These are phyloP conservation scores for Brachycybe producta DNA, from an alignment of 2,888 invertebrate species.

Conservation along the genomic window DNA sequence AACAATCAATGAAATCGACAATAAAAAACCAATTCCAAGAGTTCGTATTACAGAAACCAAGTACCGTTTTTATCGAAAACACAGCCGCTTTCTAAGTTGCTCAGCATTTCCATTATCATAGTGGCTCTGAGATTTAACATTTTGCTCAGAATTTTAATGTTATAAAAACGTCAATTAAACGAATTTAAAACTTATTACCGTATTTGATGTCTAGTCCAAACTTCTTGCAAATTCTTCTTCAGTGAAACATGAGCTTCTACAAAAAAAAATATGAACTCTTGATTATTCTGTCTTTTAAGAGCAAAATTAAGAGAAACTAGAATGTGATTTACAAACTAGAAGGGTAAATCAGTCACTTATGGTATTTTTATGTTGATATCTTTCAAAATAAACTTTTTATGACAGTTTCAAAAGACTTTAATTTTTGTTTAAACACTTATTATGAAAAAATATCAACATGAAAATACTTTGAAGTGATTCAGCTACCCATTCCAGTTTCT, in stretches of 20 bases:
- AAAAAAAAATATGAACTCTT: neutral
- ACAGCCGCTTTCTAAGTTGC: slow-evolving; percentile 36
- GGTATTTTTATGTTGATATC: no score
- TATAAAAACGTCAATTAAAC: slow-evolving; percentile 43
- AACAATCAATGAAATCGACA: neutral
- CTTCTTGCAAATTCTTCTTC: slow-evolving; percentile 52
- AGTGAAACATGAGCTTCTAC: slow-evolving; percentile 43
- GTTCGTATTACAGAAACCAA: no score
- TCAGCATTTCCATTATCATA: slow-evolving; percentile 39
- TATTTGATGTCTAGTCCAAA: slow-evolving; percentile 58
- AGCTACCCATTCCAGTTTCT: no score
- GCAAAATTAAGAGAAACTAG: no score
- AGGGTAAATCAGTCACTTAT: no score
- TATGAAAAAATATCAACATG: no score
- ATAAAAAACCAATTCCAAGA: slow-evolving; percentile 8
- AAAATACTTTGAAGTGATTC: no score
- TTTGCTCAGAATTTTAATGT: slow-evolving; percentile 24
- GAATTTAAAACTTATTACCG: slow-evolving; percentile 51
- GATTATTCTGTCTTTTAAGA: no score
- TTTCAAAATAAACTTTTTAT: no score
- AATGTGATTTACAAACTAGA: no score
- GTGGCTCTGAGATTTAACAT: slow-evolving; percentile 32
- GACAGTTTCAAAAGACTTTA: no score
- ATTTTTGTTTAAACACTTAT: neutral
- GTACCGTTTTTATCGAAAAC: slow-evolving; percentile 20